phyloP scores from a whole-genome alignment of 2,113 vertebrate species.

The Tringa solitaria region DNA sequence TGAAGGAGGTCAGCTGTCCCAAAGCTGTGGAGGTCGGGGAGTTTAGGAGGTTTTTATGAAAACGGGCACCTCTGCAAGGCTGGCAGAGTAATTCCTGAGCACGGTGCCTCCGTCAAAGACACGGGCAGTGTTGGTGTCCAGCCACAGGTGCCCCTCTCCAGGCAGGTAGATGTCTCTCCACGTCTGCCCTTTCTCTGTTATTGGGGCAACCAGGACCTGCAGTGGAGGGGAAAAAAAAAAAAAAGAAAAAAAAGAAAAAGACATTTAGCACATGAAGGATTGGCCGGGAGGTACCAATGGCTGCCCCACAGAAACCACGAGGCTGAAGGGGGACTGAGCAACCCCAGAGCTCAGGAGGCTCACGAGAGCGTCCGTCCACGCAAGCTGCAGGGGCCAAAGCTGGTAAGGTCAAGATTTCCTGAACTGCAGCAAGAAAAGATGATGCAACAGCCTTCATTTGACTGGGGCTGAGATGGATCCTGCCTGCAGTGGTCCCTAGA shows the following conservation, averaged over 20 bases:
- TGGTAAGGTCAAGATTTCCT: neutral
- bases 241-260: neutral
- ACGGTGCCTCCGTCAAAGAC: constrained; percentile 86
- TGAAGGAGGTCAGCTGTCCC: neutral
- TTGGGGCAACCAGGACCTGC: constrained; percentile 87
- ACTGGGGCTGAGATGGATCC: neutral
- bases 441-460: neutral
- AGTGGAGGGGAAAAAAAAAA: neutral
- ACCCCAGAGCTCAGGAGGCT: neutral
- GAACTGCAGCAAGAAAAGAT: neutral
- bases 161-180: constrained; percentile 87
- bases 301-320: accelerated
- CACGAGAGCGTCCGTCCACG: accelerated
- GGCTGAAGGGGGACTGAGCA: neutral
- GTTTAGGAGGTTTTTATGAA: constrained; percentile 72
- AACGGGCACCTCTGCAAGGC: constrained; percentile 80
- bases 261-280: neutral
- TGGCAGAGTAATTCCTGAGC: constrained; percentile 80
- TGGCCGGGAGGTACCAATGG: accelerated
- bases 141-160: constrained; percentile 79
- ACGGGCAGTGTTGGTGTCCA: constrained; percentile 76
- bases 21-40: neutral
- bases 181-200: constrained; percentile 79
- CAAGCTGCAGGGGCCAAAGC: neutral
- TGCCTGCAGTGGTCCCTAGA: neutral